These are phyloP conservation scores for Pseudoatta argentina DNA, from an alignment of 1,140 invertebrate genomes.

Conservation along the genomic window DNA sequence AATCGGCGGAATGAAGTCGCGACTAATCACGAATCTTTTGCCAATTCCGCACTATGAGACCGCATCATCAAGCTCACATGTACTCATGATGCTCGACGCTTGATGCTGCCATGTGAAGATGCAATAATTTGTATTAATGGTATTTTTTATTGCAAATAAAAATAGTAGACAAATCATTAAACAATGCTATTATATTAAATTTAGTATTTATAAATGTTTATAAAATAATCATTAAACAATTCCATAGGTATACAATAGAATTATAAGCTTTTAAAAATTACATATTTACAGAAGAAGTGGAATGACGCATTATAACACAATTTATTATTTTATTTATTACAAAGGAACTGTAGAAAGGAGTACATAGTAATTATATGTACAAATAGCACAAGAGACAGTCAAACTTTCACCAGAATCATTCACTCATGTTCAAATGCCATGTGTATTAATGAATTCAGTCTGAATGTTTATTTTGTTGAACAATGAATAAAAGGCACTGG, in stretches of 20 bases:
- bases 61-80: no score
- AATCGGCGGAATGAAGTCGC: no score
- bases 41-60: no score
- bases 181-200: neutral
- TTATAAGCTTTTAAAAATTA: neutral
- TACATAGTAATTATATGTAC: conserved; percentile 59
- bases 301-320: conserved; percentile 32
- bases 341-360: conserved; percentile 74
- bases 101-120: no score
- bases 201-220: no score
- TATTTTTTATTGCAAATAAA: no score
- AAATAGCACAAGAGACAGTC: conserved; percentile 61
- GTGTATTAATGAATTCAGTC: conserved; percentile 64
- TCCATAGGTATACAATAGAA: neutral
- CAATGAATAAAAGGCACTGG: conserved; percentile 73
- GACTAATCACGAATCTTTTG: no score
- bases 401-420: conserved; percentile 64
- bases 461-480: conserved; percentile 67
- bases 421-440: conserved; percentile 49
- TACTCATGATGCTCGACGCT: no score
- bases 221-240: neutral
- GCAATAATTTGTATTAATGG: no score
- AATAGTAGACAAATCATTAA: neutral
- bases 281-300: conserved; percentile 19
- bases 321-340: conserved; percentile 65